Percentiles rank a stretch among this genome's conserved stretches.
phyloP scores from a whole-genome alignment of 2,113 vertebrate species.

The Alligator mississippiensis region DNA sequence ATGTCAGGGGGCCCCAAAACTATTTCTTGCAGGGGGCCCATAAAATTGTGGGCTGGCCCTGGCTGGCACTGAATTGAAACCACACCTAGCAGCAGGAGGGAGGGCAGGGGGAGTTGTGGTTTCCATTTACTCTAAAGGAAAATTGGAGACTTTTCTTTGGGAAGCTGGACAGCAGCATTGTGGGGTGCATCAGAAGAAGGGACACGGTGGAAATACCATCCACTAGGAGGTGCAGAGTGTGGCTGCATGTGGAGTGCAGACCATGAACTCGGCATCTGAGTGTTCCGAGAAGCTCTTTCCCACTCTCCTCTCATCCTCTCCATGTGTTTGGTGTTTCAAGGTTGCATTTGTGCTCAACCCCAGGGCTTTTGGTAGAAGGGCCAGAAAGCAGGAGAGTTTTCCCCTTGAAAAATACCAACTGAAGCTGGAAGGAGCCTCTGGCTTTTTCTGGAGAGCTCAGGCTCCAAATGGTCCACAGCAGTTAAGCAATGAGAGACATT shows the following conservation, averaged over 20 bases:
- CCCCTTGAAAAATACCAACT: not conserved
- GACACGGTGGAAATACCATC: not conserved
- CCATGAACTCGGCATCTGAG: not conserved
- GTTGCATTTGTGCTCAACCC: not conserved
- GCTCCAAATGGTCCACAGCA: not conserved
- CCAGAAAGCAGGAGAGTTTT: not conserved
- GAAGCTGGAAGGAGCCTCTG: not conserved
- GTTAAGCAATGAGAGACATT: fast-evolving
- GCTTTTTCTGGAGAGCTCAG: not conserved
- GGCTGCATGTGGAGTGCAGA: not conserved
- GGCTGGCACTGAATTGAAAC: not conserved
- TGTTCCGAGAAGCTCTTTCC: not conserved
- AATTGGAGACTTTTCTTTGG: not conserved
- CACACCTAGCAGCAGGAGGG: not conserved
- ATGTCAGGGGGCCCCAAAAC: no score
- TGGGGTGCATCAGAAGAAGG: not conserved
- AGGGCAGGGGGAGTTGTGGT: not conserved
- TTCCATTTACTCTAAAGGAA: not conserved
- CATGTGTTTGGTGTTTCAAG: not conserved
- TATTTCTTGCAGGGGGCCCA: no score
- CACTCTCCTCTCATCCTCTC: not conserved
- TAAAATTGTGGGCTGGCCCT: no score
- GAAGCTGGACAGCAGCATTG: not conserved
- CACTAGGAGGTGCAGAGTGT: not conserved
- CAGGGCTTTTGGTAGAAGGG: not conserved